Conservation (phyloP, 1,140 invertebrate species). For the Musca vetustissima region DNA sequence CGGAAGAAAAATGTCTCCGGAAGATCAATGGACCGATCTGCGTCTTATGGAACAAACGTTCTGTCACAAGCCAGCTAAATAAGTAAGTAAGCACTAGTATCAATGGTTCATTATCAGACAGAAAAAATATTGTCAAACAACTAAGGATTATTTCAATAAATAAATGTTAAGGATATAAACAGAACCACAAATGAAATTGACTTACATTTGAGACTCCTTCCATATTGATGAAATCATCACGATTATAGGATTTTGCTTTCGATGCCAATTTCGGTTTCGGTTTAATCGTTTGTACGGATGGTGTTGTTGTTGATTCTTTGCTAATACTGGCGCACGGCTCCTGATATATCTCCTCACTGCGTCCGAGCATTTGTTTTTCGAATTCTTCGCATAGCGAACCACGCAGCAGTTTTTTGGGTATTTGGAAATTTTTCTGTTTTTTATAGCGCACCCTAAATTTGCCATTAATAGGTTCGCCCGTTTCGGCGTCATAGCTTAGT, state of each 20-base stretch:
- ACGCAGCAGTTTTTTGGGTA: constrained; percentile 41
- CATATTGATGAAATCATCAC: constrained; percentile 48
- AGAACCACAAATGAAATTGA: no score
- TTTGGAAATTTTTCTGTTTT: constrained; percentile 46
- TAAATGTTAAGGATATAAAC: no score
- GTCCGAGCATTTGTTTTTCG: constrained; percentile 38
- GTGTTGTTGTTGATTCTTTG: constrained; percentile 9
- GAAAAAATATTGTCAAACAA: no score
- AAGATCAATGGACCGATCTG: no score
- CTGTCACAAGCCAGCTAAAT: no score
- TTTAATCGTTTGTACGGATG: constrained; percentile 10
- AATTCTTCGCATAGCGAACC: constrained; percentile 42
- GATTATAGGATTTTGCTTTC: constrained; percentile 32
- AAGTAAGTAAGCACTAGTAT: no score
- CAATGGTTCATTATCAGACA: no score
- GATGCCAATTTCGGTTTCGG: no score
- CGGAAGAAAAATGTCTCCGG: no score
- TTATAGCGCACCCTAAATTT: constrained; percentile 47
- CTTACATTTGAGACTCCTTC: constrained; percentile 47
- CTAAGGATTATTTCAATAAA: no score
- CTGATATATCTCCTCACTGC: constrained; percentile 31
- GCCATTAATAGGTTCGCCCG: constrained; percentile 47
- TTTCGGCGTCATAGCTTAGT: constrained; percentile 45
- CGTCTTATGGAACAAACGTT: no score
- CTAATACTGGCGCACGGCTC: background rate